A percentile compares a stretch with the other conserved stretches of the same genome.
These are phyloP conservation scores for Bufo gargarizans DNA, from an alignment of 2,113 vertebrate species.

Conservation along the genomic window DNA sequence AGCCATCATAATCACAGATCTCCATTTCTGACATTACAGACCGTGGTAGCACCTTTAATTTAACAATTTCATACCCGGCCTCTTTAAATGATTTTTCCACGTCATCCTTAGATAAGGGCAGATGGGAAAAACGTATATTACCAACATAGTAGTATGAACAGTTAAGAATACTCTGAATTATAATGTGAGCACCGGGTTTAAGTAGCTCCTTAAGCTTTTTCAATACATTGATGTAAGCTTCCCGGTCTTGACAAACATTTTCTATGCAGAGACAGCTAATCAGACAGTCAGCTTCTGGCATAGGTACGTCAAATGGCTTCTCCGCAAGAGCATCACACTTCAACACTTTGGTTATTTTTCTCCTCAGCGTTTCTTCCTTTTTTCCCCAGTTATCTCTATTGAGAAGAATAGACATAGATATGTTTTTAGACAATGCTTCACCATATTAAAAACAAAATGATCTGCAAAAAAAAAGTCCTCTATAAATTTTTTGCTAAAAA, in stretches of 20 bases:
- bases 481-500: too few relatives aligned
- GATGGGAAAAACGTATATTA: neutral
- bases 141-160: neutral
- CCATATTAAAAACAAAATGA: too few relatives aligned
- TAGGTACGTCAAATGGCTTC: neutral
- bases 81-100: neutral
- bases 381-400: neutral
- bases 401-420: too few relatives aligned
- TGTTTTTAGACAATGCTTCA: too few relatives aligned
- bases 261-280: constrained; percentile 23
- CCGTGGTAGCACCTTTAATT: neutral
- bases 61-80: constrained; percentile 23
- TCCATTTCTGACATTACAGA: neutral
- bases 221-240: neutral
- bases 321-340: constrained; percentile 15
- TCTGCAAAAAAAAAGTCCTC: too few relatives aligned
- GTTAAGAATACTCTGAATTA: neutral
- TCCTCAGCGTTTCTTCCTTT: constrained; percentile 9
- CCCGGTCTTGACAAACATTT: neutral
- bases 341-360: constrained; percentile 1
- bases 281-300: constrained; percentile 14
- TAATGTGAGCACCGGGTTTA: constrained; percentile 5
- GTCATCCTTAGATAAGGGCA: too few relatives aligned
- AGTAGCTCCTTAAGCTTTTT: neutral
- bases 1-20: constrained; percentile 57